Base-by-base conservation (phyloP, 92 coral and sea anemone genomes). In the Epizoanthus fatuus region DNA sequence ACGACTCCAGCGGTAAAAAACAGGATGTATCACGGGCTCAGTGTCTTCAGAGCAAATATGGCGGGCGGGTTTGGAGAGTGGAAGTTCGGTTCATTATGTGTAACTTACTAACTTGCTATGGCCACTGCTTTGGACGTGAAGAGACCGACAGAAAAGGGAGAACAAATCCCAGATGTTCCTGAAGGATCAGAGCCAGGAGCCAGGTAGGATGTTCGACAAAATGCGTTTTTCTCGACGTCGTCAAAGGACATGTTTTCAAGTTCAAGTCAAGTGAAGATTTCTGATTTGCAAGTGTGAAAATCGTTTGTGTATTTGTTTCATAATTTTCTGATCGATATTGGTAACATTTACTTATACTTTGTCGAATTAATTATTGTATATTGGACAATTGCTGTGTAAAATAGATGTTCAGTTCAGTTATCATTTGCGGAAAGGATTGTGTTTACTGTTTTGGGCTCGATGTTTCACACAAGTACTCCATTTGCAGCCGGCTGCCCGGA, bases 141-240 rank as follows among this genome's bases (percentile, higher is more conserved):
- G 58, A 49, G 70, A 7, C 71, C 82, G 44, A 64, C 64, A 42
- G 82, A 77, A 12, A 60, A 77, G 42, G 82, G 82, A 58, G 82
- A 40, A 42, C 82, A 77, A 77, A 77, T 77, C 29, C 82, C 82
- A 77, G 82, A 77, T 77, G 82, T 77, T 39, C 82, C 82, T 40
- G 82, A 77, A 62, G 82, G 82, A 17, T 77, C 82, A 20, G 82
- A 77, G 45, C 82, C 82, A 2, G 82, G 82, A 60, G 82, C 82
- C 55, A 77, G 82, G 82, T 77, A 32, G 22, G 47, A 77, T 9
- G n/a, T 37, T n/a, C 1, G 15, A 47, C 5, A 12, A 29, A 29
- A 74, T 37, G 13, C 3, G 22, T 9, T 11, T 12, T 20, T 44
- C 10, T 29, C 13, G 25, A 13, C 8, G 40, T 35, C 38, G 3